Percentiles rank a stretch among this genome's conserved stretches.
phyloP scores from a whole-genome alignment of 2,797 vertebrate genomes.

The Hyperoplus immaculatus region DNA sequence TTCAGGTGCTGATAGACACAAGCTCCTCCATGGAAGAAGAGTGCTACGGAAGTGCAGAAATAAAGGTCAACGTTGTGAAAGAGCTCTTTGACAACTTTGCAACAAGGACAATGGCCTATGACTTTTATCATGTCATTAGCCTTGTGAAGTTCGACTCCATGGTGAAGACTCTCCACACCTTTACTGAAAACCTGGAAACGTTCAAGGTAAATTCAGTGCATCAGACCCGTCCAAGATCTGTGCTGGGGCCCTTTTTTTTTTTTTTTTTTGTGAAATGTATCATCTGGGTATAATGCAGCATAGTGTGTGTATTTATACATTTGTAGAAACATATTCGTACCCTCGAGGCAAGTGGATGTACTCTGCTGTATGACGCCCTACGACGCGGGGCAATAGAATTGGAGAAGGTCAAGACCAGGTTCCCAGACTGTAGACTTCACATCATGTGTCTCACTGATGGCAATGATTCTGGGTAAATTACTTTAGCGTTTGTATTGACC shows the following conservation, averaged over 20 bases:
- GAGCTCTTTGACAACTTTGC: constrained; percentile 80
- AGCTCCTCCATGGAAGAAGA: constrained; percentile 75
- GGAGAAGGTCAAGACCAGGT: constrained; percentile 57
- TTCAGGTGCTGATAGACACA: constrained; percentile 77
- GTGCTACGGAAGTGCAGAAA: constrained; percentile 64
- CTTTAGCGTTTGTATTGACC: neutral
- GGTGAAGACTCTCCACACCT: constrained; percentile 73
- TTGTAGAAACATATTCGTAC: constrained; percentile 59
- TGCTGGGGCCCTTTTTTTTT: too few relatives aligned
- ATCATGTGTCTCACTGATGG: constrained; percentile 80
- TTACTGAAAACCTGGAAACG: constrained; percentile 79
- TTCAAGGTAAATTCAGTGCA: constrained; percentile 71
- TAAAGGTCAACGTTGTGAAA: constrained; percentile 74
- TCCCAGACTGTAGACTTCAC: constrained; percentile 73
- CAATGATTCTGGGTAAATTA: constrained; percentile 68
- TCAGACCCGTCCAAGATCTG: neutral
- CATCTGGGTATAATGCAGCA: neutral
- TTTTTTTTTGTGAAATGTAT: neutral
- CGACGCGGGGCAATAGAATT: constrained; percentile 57
- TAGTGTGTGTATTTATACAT: neutral
- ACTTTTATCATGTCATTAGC: constrained; percentile 75
- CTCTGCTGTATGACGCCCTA: constrained; percentile 75
- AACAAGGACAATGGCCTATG: constrained; percentile 76
- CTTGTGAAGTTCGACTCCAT: constrained; percentile 71
- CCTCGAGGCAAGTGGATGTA: constrained; percentile 57